Conservation (phyloP, 2,888 invertebrate species). For the Papilio demoleus region DNA sequence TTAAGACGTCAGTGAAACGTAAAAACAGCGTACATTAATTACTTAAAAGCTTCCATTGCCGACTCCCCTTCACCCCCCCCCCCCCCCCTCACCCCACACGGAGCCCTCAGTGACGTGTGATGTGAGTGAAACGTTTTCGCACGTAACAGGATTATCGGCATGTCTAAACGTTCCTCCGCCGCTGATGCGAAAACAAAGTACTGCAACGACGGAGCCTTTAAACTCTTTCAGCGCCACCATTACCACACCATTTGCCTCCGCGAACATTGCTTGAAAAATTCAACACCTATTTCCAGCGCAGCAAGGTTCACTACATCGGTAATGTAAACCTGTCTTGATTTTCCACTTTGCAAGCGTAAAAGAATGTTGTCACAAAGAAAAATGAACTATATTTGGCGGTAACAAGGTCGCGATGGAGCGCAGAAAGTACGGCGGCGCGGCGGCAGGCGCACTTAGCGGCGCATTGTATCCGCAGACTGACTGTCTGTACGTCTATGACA, state of each 20-base stretch:
- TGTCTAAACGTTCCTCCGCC: conserved; percentile 22
- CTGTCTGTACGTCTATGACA: conserved; percentile 69
- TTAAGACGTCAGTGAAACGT: conserved; percentile 8
- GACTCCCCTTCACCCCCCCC: neutral
- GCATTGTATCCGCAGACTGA: conserved; percentile 56
- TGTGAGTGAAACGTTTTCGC: conserved; percentile 23
- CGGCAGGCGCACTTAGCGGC: conserved; percentile 47
- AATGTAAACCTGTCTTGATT: conserved; percentile 27
- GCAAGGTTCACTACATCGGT: neutral
- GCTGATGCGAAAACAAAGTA: conserved; percentile 30
- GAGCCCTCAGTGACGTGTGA: neutral
- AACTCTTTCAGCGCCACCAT: conserved; percentile 34
- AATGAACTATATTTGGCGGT: conserved; percentile 26
- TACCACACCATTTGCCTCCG: conserved; percentile 25
- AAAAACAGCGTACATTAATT: conserved; percentile 22
- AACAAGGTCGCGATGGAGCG: neutral
- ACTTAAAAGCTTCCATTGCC: conserved; percentile 25
- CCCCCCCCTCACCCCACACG: neutral
- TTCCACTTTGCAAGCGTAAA: conserved; percentile 30
- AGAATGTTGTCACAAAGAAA: conserved; percentile 10
- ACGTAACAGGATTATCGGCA: conserved; percentile 19
- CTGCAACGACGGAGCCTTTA: conserved; percentile 22
- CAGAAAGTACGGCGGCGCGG: neutral
- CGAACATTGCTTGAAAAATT: neutral
- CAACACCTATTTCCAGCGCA: neutral